These are phyloP conservation scores for Sarcophaga carnaria DNA, from an alignment of 2,888 invertebrate genomes.

Conservation along the genomic window DNA sequence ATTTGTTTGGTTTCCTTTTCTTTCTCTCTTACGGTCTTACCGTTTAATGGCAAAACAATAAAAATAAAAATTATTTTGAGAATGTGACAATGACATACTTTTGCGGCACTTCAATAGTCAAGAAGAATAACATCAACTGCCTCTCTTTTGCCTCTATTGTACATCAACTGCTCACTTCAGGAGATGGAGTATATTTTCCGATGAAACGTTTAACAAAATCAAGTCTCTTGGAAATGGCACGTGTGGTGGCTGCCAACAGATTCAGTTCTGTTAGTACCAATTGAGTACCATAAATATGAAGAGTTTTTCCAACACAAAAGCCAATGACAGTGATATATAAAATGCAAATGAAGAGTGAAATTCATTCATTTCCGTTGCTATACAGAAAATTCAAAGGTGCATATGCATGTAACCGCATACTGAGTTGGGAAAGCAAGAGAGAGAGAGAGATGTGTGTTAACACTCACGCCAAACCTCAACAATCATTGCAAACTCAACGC, in stretches of 20 bases:
- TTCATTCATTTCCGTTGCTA: not conserved
- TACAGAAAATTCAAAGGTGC: not conserved
- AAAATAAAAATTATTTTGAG: no score
- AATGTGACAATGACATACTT: no score
- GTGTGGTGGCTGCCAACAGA: constrained; percentile 88
- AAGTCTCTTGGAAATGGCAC: constrained; percentile 90
- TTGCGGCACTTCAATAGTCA: no score
- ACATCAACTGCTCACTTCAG: constrained; percentile 88
- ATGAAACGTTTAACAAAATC: constrained; percentile 91
- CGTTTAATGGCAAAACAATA: no score
- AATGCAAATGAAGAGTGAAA: not conserved
- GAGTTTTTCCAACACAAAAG: constrained; percentile 11
- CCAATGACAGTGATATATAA: not conserved
- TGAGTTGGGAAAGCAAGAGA: not conserved
- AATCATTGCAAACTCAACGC: not conserved
- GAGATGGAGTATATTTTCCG: constrained; percentile 86
- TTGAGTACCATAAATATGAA: constrained; percentile 76
- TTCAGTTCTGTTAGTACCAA: constrained; percentile 83
- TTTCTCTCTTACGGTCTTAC: no score
- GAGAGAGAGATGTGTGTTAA: no score
- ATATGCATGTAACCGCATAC: not conserved
- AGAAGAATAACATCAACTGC: no score
- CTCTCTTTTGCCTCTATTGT: constrained; percentile 81
- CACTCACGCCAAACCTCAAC: not conserved
- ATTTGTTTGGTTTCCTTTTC: no score